phyloP scores from a whole-genome alignment of 53 echinoderm and acorn worm genomes.

The Henricia sp. region DNA sequence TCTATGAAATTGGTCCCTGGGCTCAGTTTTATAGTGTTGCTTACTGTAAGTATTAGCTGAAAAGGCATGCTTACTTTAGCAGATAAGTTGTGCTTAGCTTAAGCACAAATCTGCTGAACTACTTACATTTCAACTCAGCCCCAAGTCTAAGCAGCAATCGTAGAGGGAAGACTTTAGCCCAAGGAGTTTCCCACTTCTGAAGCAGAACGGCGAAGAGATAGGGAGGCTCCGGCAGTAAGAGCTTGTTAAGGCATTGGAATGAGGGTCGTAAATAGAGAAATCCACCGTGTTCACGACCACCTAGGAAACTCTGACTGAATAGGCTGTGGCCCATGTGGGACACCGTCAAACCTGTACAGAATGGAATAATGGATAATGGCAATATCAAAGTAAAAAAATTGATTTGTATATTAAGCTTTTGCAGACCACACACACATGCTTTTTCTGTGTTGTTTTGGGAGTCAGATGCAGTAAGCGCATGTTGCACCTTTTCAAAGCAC shows the following conservation, averaged over 20 bases:
- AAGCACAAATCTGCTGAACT: neutral
- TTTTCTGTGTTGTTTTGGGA: too few relatives aligned
- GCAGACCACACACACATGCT: too few relatives aligned
- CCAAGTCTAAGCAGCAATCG: slow-evolving; percentile 90
- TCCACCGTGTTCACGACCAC: slow-evolving; percentile 94
- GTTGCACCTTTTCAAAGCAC: too few relatives aligned
- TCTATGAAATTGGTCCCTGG: too few relatives aligned
- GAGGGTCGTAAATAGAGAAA: slow-evolving; percentile 93
- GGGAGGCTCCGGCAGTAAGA: slow-evolving; percentile 87
- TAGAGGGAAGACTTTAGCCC: slow-evolving; percentile 98
- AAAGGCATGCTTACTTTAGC: too few relatives aligned
- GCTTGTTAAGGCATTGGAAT: slow-evolving; percentile 93
- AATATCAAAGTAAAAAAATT: too few relatives aligned
- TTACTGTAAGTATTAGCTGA: too few relatives aligned
- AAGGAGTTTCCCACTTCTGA: slow-evolving; percentile 98
- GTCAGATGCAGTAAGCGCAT: too few relatives aligned
- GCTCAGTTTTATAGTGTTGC: too few relatives aligned
- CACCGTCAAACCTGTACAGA: slow-evolving; percentile 78
- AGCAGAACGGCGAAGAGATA: slow-evolving; percentile 92
- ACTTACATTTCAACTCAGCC: slow-evolving; percentile 99
- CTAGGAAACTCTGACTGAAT: slow-evolving; percentile 87
- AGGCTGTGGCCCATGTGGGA: slow-evolving; percentile 90
- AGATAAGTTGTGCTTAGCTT: too few relatives aligned
- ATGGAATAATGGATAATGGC: neutral
- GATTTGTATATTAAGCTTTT: too few relatives aligned